phyloP scores from a whole-genome alignment of 1,140 invertebrate species.

The Parapsyche elsis region DNA sequence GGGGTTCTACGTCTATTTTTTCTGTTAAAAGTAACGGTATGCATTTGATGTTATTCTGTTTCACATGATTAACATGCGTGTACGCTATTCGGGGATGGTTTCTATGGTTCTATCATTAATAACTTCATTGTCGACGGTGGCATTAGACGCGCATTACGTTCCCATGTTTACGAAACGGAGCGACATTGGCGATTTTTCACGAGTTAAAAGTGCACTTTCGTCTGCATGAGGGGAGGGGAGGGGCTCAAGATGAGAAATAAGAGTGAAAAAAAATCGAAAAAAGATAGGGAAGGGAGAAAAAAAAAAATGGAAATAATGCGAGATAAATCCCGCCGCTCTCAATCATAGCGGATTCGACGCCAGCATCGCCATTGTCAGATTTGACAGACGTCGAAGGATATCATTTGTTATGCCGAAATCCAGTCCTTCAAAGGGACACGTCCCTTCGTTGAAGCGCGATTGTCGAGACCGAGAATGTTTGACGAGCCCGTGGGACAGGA shows the following conservation, averaged over 20 bases:
- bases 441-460: slow-evolving; percentile 28
- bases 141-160: slow-evolving; percentile 47
- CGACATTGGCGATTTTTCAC: slow-evolving; percentile 16
- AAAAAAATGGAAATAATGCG: background rate
- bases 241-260: background rate
- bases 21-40: background rate
- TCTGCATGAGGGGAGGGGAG: background rate
- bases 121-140: slow-evolving; percentile 23
- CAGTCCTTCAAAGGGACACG: slow-evolving; percentile 25
- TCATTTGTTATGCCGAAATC: slow-evolving; percentile 52
- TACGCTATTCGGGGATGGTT: background rate
- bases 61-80: slow-evolving; percentile 32
- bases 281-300: background rate
- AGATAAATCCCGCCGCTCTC: slow-evolving; percentile 41
- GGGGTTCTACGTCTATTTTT: background rate
- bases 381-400: slow-evolving; percentile 55
- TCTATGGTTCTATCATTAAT: slow-evolving; percentile 23
- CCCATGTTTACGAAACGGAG: slow-evolving; percentile 54
- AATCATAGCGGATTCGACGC: slow-evolving; percentile 38
- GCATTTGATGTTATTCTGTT: background rate
- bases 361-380: slow-evolving; percentile 46
- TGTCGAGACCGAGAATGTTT: slow-evolving; percentile 21
- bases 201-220: slow-evolving; percentile 22
- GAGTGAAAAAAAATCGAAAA: slow-evolving; percentile 10
- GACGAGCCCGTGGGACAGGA: slow-evolving; percentile 50